Conservation (phyloP, 1,140 invertebrate species). For the Chlorops oryzae region DNA sequence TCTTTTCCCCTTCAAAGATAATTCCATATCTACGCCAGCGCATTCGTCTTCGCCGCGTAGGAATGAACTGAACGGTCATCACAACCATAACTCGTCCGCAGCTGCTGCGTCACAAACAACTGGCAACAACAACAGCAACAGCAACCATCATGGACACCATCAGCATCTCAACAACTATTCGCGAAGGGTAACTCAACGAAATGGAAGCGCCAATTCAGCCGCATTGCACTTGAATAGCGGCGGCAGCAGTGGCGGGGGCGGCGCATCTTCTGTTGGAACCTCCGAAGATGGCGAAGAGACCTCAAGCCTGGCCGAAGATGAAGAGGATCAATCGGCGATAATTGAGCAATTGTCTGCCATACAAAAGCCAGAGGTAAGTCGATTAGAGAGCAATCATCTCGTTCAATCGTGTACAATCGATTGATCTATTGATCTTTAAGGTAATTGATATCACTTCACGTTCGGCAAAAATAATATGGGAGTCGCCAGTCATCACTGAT, state of each 20-base stretch:
- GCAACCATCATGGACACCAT: neutral
- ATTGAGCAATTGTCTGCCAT: conserved; percentile 66
- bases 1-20: conserved; percentile 17
- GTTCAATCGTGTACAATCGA: neutral
- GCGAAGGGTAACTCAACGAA: conserved; percentile 4
- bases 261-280: conserved; percentile 57
- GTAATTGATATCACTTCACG: conserved; percentile 70
- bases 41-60: conserved; percentile 40
- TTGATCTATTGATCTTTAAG: conserved; percentile 45
- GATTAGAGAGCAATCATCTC: neutral
- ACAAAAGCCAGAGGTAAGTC: conserved; percentile 62
- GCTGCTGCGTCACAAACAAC: neutral
- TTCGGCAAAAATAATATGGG: conserved; percentile 73
- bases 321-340: conserved; percentile 55
- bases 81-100: conserved; percentile 6
- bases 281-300: conserved; percentile 66
- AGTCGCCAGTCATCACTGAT: conserved; percentile 58
- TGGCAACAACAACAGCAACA: conserved; percentile 5
- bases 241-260: conserved; percentile 19
- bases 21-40: conserved; percentile 33
- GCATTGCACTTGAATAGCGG: conserved; percentile 18
- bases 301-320: conserved; percentile 61
- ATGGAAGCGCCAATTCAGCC: conserved; percentile 40
- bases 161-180: conserved; percentile 22
- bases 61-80: conserved; percentile 35